Conservation (phyloP, 2,797 vertebrate genomes). For the Lithobates sylvaticus region DNA sequence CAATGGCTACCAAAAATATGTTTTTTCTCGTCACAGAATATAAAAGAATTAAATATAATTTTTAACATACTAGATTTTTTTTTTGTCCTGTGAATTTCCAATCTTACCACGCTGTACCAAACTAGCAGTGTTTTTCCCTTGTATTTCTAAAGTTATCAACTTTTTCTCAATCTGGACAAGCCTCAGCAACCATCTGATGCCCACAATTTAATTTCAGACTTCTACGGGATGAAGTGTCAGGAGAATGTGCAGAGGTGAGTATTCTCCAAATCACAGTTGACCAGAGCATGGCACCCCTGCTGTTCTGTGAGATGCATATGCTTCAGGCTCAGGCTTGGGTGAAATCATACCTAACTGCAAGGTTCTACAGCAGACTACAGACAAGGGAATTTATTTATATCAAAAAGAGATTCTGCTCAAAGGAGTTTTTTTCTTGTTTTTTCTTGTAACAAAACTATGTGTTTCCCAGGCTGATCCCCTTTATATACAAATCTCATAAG, state of each 20-base stretch:
- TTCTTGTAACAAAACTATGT: too few relatives aligned
- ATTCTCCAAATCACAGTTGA: neutral
- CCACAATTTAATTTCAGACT: neutral
- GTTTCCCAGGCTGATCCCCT: constrained; percentile 1
- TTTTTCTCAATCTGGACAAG: neutral
- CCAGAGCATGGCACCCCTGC: neutral
- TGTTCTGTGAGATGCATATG: neutral
- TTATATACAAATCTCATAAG: constrained; percentile 29
- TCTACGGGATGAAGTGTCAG: neutral
- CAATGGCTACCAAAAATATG: too few relatives aligned
- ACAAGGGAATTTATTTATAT: neutral
- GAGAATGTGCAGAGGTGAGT: neutral
- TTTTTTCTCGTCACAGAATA: neutral
- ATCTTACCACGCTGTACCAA: neutral
- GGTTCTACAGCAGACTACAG: neutral
- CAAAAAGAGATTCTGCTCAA: neutral
- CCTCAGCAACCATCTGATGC: neutral
- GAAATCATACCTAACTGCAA: neutral
- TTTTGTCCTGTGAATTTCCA: neutral
- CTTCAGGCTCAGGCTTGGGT: neutral
- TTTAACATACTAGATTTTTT: neutral
- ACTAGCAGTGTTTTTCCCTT: neutral
- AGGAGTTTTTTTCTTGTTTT: neutral
- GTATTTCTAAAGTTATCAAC: neutral
- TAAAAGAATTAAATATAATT: neutral